Conservation (phyloP, 2,888 invertebrate species). For the Parnassius smintheus region DNA sequence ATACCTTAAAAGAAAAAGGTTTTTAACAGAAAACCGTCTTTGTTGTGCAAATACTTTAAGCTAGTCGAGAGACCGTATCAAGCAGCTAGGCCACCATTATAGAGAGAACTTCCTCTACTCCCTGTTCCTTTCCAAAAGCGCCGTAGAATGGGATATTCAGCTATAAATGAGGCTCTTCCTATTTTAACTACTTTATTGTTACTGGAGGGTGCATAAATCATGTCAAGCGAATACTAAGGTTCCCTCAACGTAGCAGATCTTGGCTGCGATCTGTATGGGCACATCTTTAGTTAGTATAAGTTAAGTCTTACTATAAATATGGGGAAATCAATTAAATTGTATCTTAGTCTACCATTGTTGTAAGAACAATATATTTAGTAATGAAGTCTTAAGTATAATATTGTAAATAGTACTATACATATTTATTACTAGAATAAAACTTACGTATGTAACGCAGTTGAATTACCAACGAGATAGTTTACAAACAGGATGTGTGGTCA, state of each 20-base stretch:
- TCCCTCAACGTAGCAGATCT: constrained; percentile 53
- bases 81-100: constrained; percentile 42
- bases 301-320: no score
- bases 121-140: constrained; percentile 33
- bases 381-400: no score
- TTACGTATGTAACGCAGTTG: background rate
- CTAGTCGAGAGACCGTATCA: constrained; percentile 62
- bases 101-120: constrained; percentile 39
- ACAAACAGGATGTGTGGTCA: constrained; percentile 13
- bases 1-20: constrained; percentile 17
- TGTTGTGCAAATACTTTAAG: constrained; percentile 51
- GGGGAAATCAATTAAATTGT: no score
- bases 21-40: background rate
- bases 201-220: constrained; percentile 54
- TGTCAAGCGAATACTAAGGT: constrained; percentile 54
- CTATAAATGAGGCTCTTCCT: constrained; percentile 34
- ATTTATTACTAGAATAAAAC: no score
- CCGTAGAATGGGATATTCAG: constrained; percentile 32
- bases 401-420: no score
- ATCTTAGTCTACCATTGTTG: no score
- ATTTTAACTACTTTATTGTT: constrained; percentile 44
- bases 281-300: constrained; percentile 37
- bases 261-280: constrained; percentile 43
- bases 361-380: no score
- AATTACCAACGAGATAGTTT: constrained; percentile 1